A percentile compares a stretch with the other conserved stretches of the same genome.
These are phyloP conservation scores for Vulpes lagopus DNA, from an alignment of 2,113 vertebrate genomes.

Conservation along the genomic window DNA sequence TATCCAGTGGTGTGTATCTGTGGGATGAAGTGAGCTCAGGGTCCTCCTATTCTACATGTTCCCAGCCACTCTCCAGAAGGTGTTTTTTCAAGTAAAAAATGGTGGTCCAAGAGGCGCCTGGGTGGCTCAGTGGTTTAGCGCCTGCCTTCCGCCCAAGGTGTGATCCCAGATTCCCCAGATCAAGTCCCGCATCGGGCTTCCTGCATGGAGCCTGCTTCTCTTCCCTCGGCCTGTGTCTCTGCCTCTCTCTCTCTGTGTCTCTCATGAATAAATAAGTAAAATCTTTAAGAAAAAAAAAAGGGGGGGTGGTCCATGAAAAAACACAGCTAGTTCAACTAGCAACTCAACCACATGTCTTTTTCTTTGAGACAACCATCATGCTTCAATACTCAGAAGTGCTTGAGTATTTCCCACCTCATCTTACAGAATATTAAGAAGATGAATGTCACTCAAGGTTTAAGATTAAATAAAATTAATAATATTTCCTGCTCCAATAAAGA, in stretches of 20 bases:
- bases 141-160: too few relatives aligned
- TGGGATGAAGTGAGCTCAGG: background rate
- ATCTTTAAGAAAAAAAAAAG: background rate
- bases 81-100: background rate
- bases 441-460: background rate
- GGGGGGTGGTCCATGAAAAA: background rate
- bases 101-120: background rate
- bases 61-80: background rate
- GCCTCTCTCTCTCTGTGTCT: too few relatives aligned
- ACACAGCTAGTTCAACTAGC: background rate
- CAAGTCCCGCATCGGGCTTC: too few relatives aligned
- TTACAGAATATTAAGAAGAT: slow-evolving; percentile 23
- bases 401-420: background rate
- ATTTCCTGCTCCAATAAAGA: slow-evolving; percentile 34
- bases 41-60: background rate
- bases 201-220: too few relatives aligned
- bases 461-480: slow-evolving; percentile 11
- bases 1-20: background rate
- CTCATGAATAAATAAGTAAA: too few relatives aligned
- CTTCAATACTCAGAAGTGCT: background rate
- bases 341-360: background rate
- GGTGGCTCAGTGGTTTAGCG: too few relatives aligned
- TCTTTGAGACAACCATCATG: background rate
- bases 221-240: too few relatives aligned
- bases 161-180: too few relatives aligned